These are phyloP conservation scores for Tipula lateralis DNA, from an alignment of 2,888 invertebrate species.

Conservation along the genomic window DNA sequence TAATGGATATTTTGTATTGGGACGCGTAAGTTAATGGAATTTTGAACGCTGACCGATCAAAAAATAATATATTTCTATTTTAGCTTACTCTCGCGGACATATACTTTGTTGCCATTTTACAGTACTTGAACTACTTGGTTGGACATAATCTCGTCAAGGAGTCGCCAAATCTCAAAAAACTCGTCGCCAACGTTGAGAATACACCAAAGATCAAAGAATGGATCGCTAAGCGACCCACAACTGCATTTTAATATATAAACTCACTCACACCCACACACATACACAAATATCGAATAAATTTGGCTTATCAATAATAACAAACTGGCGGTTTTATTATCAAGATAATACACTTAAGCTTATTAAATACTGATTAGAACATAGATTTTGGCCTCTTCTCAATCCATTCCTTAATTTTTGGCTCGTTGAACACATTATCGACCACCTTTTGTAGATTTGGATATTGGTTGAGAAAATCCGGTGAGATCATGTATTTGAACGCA, in stretches of 20 bases:
- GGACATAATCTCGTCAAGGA: background rate
- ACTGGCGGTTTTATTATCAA: background rate
- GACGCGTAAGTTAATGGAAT: background rate
- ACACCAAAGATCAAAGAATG: slow-evolving; percentile 20
- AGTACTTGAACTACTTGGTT: background rate
- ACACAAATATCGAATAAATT: too few species aligned
- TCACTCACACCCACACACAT: too few species aligned
- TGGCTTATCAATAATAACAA: too few species aligned
- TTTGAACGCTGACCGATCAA: background rate
- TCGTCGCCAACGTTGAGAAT: background rate
- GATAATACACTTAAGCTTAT: background rate
- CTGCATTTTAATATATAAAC: background rate
- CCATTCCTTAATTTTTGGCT: background rate
- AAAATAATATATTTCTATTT: background rate
- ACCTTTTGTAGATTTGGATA: background rate
- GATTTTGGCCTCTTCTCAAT: background rate
- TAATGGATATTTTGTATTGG: background rate
- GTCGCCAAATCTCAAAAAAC: background rate
- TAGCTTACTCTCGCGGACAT: background rate
- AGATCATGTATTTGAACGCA: background rate
- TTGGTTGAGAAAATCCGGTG: background rate
- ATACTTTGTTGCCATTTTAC: background rate
- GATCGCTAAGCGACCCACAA: background rate
- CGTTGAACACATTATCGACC: background rate
- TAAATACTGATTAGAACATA: background rate